Conservation (phyloP, 2,797 vertebrate genomes). For the Paedocypris micromegethes region DNA sequence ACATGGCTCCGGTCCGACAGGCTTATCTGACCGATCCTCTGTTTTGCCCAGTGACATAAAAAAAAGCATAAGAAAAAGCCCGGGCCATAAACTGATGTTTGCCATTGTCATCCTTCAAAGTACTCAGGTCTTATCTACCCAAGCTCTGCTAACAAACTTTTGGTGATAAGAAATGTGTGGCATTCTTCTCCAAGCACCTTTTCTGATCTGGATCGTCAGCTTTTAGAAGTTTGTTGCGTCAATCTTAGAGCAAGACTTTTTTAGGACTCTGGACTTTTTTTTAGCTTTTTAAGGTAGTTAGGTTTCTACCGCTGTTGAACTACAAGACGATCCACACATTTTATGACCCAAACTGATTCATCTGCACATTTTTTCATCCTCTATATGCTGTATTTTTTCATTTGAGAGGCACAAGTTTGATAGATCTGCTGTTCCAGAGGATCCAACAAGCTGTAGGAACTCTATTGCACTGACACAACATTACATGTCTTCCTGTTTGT, state of each 20-base stretch:
- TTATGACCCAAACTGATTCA: conserved; percentile 64
- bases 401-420: neutral
- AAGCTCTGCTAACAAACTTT: neutral
- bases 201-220: conserved; percentile 2
- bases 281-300: conserved; percentile 34
- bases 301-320: conserved; percentile 53
- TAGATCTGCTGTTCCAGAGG: neutral
- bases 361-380: conserved; percentile 42
- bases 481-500: neutral
- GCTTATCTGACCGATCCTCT: conserved; percentile 16
- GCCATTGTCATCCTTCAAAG: neutral
- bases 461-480: neutral
- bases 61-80: neutral
- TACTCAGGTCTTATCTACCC: conserved; percentile 4
- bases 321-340: conserved; percentile 67
- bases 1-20: neutral
- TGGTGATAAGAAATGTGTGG: conserved; percentile 8
- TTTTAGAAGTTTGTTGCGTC: neutral
- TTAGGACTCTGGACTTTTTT: too few relatives aligned
- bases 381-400: neutral
- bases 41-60: conserved; percentile 27
- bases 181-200: conserved; percentile 1
- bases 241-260: too few relatives aligned
- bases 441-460: neutral
- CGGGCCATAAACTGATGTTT: neutral